phyloP scores from a whole-genome alignment of 1,140 invertebrate genomes.

The Pissodes strobi region DNA sequence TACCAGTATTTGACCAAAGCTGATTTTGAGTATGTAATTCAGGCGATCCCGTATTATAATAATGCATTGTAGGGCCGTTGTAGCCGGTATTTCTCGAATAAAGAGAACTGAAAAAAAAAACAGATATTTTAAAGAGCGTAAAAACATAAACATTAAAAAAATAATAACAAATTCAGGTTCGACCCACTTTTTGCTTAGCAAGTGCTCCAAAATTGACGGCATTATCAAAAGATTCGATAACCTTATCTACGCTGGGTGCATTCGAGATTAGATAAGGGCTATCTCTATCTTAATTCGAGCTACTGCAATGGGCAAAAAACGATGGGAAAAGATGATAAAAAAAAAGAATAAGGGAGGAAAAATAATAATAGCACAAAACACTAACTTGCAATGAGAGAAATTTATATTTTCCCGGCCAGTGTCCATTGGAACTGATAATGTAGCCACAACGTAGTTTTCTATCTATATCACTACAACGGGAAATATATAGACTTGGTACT shows the following conservation, averaged over 20 bases:
- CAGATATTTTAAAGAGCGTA: conserved; percentile 25
- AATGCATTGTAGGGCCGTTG: conserved; percentile 45
- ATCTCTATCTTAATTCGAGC: background rate
- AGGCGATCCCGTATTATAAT: conserved; percentile 47
- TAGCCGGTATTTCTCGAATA: conserved; percentile 43
- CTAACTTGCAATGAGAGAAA: conserved; percentile 46
- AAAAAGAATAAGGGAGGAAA: background rate
- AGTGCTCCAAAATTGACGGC: conserved; percentile 40
- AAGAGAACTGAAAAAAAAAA: conserved; percentile 45
- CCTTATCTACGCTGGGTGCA: too few species aligned
- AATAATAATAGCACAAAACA: conserved; percentile 17
- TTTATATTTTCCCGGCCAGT: conserved; percentile 38
- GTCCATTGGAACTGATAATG: conserved; percentile 13
- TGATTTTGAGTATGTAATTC: conserved; percentile 39
- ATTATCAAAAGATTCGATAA: too few species aligned
- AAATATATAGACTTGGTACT: background rate
- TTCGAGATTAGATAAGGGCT: background rate
- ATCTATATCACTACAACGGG: background rate
- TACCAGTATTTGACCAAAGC: conserved; percentile 52
- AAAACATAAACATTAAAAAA: conserved; percentile 20
- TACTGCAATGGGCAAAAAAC: background rate
- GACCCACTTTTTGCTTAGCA: conserved; percentile 32
- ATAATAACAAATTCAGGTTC: conserved; percentile 2
- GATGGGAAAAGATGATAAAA: background rate
- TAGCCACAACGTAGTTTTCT: background rate